Evolutionary conservation across 2,888 invertebrate species (phyloP).

Genomic region (Sinohyriopsis cumingii): DNA sequence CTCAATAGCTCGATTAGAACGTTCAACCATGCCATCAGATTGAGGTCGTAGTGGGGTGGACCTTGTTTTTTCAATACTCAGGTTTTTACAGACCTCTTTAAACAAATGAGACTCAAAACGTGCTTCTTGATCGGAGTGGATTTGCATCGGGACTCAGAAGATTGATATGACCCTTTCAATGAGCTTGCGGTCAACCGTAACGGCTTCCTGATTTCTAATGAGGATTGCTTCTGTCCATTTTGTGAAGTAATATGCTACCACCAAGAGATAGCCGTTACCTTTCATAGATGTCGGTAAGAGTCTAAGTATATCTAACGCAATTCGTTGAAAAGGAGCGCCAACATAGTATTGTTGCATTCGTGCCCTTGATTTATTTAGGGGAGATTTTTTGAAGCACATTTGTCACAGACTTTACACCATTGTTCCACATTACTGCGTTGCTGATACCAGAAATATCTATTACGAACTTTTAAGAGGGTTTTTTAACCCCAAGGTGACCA

Average conservation of each 20-base stretch:
- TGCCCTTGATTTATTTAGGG: not conserved
- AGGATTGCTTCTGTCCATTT: conserved; percentile 19
- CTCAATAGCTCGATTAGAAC: conserved; percentile 18
- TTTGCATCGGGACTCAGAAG: conserved; percentile 12
- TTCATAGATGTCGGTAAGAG: conserved; percentile 9
- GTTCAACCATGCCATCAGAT: conserved; percentile 21
- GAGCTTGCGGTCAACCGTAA: conserved; percentile 10
- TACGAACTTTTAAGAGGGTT: too few relatives aligned
- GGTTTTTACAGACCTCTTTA: conserved; percentile 10
- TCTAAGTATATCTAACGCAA: conserved; percentile 14
- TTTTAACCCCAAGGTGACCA: too few relatives aligned
- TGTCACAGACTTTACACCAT: too few relatives aligned
- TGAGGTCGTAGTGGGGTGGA: conserved; percentile 19
- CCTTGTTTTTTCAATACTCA: conserved; percentile 20
- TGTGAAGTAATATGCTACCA: conserved; percentile 11
- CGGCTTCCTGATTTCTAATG: conserved; percentile 8
- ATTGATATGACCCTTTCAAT: conserved; percentile 11
- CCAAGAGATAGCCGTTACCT: conserved; percentile 15
- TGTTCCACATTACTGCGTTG: too few relatives aligned
- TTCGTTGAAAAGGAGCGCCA: not conserved
- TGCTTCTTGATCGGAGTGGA: conserved; percentile 18
- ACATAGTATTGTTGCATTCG: conserved; percentile 7
- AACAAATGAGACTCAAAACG: conserved; percentile 16
- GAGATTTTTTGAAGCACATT: too few relatives aligned
- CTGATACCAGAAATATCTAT: too few relatives aligned